phyloP scores from a whole-genome alignment of 2,113 vertebrate species.

The Reinhardtius hippoglossoides region DNA sequence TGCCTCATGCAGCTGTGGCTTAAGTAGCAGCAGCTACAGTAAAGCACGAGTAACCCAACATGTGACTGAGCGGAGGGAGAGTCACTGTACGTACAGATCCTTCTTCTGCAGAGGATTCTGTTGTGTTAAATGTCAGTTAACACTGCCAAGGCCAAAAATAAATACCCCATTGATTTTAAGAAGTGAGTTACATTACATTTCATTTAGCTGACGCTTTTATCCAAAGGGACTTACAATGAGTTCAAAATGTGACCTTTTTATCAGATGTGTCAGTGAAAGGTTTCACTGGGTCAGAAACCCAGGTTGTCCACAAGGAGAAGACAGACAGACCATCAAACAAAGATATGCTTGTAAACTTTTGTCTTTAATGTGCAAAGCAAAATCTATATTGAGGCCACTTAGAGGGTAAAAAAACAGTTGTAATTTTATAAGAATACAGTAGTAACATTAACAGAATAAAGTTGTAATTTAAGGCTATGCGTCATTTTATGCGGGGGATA shows the following conservation, averaged over 20 bases:
- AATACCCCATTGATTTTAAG: constrained; percentile 33
- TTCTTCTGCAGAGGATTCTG: no score
- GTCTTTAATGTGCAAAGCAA: neutral
- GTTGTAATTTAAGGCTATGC: no score
- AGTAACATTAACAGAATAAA: no score
- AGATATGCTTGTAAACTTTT: neutral
- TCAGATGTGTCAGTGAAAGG: neutral
- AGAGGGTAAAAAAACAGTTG: no score
- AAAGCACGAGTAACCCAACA: neutral
- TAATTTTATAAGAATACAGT: no score
- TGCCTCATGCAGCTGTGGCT: neutral
- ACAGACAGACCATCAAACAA: neutral
- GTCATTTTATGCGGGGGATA: no score
- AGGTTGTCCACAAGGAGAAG: neutral
- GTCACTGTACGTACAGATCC: neutral
- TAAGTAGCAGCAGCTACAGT: constrained; percentile 7
- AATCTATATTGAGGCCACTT: neutral
- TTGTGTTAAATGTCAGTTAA: no score
- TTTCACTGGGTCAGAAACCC: constrained; percentile 15
- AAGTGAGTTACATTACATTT: no score
- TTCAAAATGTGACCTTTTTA: constrained; percentile 41
- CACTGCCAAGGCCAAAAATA: constrained; percentile 2
- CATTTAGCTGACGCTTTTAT: no score
- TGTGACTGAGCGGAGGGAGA: constrained; percentile 20
- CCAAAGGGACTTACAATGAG: neutral